Evolutionary conservation across 1,140 invertebrate genomes (phyloP).

Genomic region (Centruroides vittatus): DNA sequence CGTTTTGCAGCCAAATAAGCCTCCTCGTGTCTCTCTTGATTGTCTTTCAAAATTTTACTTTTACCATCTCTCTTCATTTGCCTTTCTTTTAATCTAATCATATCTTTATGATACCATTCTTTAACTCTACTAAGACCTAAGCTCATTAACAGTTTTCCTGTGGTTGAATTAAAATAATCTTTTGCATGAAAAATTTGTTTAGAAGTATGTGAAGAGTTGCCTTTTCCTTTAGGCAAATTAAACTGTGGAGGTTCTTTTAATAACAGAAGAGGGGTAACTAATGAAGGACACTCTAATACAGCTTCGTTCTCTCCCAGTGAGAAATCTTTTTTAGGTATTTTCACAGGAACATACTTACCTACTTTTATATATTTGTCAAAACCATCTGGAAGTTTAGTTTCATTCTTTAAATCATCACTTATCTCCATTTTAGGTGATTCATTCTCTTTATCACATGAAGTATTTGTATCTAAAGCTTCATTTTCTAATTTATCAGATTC

Average conservation of each 20-base stretch:
- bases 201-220: neutral
- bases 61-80: constrained; percentile 40
- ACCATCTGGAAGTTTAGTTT: too few relatives aligned
- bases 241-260: constrained; percentile 10
- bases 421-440: too few relatives aligned
- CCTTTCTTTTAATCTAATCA: constrained; percentile 69
- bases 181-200: constrained; percentile 16
- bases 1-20: constrained; percentile 35
- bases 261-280: constrained; percentile 20
- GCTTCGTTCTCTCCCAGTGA: constrained; percentile 15
- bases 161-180: constrained; percentile 61
- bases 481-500: too few relatives aligned
- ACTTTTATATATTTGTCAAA: constrained; percentile 11
- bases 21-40: constrained; percentile 75
- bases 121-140: constrained; percentile 82
- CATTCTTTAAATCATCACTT: too few relatives aligned
- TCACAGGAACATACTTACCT: constrained; percentile 18
- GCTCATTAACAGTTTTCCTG: constrained; percentile 84
- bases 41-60: constrained; percentile 51
- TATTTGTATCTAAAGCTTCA: too few relatives aligned
- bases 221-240: too few relatives aligned
- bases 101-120: constrained; percentile 81
- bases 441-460: too few relatives aligned
- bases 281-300: constrained; percentile 21
- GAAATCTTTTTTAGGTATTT: constrained; percentile 11